Conservation (phyloP, 2,888 invertebrate genomes). For the Ceraclea dissimilis region DNA sequence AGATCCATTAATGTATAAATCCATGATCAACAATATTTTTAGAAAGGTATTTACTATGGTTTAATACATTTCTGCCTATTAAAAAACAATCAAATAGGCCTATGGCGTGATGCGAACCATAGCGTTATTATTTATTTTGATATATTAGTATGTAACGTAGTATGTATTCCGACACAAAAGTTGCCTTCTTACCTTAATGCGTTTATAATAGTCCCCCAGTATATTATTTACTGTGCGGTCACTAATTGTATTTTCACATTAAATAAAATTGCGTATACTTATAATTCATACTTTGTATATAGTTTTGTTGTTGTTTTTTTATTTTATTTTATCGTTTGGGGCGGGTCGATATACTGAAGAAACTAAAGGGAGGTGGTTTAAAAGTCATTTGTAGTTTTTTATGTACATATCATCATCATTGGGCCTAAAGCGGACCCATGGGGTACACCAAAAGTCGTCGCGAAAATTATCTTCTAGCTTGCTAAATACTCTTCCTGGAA, state of each 20-base stretch:
- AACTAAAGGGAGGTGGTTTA: neutral
- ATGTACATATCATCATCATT: too few relatives aligned
- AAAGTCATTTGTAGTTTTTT: neutral
- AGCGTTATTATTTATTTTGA: too few relatives aligned
- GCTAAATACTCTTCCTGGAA: too few relatives aligned
- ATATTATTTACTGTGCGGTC: neutral
- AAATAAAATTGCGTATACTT: neutral
- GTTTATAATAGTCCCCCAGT: neutral
- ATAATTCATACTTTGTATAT: neutral
- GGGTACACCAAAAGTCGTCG: too few relatives aligned
- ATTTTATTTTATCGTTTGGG: too few relatives aligned
- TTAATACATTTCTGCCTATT: neutral
- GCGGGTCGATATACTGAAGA: neutral
- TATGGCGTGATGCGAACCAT: too few relatives aligned
- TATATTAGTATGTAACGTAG: too few relatives aligned
- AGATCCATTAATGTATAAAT: too few relatives aligned
- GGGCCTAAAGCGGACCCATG: too few relatives aligned
- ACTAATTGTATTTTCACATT: neutral
- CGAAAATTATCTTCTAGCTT: too few relatives aligned
- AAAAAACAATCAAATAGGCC: neutral
- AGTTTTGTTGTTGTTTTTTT: neutral
- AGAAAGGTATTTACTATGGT: neutral
- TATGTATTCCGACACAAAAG: too few relatives aligned
- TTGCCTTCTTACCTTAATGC: neutral
- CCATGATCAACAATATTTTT: neutral